These are phyloP conservation scores for Pheosia gnoma DNA, from an alignment of 2,888 invertebrate genomes.

Conservation along the genomic window DNA sequence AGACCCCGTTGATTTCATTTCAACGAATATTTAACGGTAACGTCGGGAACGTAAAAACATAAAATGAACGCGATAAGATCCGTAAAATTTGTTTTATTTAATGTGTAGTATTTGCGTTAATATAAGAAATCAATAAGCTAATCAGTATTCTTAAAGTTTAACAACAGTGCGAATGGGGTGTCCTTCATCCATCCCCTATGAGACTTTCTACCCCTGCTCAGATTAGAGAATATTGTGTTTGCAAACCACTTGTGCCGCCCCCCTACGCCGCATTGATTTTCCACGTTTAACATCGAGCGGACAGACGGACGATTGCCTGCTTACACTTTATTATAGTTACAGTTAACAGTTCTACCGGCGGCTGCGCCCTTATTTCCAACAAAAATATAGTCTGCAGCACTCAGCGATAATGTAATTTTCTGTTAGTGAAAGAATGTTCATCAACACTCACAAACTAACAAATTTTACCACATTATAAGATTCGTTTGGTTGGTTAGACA, in stretches of 20 bases:
- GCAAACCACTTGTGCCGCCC: constrained; percentile 21
- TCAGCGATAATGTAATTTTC: no score
- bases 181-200: background rate
- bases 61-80: no score
- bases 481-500: no score
- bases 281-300: background rate
- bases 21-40: background rate
- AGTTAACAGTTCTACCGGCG: no score
- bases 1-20: background rate
- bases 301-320: background rate
- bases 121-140: background rate
- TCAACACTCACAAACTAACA: no score
- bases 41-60: no score
- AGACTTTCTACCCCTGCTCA: constrained; percentile 5
- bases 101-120: no score
- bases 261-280: constrained; percentile 9
- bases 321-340: background rate
- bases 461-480: no score
- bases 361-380: no score
- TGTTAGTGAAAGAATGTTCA: no score
- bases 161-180: background rate
- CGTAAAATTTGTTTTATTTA: no score
- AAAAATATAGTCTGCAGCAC: no score
- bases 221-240: constrained; percentile 27
- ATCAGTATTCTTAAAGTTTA: background rate